Evolutionary conservation across 1,140 invertebrate genomes (phyloP).

Genomic region (Calliphora vicina): DNA sequence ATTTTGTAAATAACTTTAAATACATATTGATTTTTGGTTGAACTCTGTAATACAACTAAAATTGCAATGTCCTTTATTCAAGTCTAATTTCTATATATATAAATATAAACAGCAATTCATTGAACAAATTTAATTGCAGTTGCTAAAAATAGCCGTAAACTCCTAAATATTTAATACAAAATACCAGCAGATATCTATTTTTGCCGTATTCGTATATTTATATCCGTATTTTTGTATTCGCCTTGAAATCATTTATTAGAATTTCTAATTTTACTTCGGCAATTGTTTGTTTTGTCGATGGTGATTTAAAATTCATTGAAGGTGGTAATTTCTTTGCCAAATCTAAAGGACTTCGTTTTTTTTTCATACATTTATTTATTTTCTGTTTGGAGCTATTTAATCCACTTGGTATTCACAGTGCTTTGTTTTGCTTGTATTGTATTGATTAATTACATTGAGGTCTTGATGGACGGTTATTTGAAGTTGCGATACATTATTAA

Average conservation of each 20-base stretch:
- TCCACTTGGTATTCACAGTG: not conserved
- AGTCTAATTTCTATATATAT: not conserved
- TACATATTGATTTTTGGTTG: no score
- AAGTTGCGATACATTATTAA: no score
- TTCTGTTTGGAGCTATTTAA: not conserved
- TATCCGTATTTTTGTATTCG: not conserved
- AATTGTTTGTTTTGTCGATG: not conserved
- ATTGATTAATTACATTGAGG: not conserved
- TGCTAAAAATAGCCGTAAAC: not conserved
- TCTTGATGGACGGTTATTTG: not conserved
- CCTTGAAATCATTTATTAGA: conserved; percentile 1
- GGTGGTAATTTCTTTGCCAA: not conserved
- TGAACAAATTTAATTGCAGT: not conserved
- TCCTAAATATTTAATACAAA: no score
- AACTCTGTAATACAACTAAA: not conserved
- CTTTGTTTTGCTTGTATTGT: not conserved
- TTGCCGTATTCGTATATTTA: not conserved
- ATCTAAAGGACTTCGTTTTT: not conserved
- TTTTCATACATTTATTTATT: not conserved
- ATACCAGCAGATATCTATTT: no score
- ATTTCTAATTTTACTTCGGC: not conserved
- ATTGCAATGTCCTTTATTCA: no score
- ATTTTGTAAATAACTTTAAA: no score
- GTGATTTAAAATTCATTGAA: not conserved
- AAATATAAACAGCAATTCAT: not conserved